Evolutionary conservation across 1,140 invertebrate species (phyloP), one percentile per base, ranked within the genome.

Genomic region (Hypothenemus hampei): DNA sequence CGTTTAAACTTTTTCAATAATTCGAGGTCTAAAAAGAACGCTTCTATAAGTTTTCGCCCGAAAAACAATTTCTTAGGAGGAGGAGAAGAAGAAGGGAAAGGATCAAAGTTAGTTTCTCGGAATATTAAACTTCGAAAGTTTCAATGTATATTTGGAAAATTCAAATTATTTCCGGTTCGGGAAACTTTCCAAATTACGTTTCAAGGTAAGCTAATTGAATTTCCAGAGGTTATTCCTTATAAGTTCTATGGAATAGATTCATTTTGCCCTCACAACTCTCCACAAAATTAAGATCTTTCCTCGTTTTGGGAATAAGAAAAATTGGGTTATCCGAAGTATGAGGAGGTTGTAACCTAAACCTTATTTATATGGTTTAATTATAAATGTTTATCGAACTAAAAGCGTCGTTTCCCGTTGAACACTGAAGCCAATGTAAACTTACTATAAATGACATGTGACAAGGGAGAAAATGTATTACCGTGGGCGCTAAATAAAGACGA

Each of bases 71-170:
- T 39, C 36, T 36, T 35, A 35, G 47, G 26, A 49, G 33, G 7
- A 49, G 47, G 20, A 24, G 39, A 47, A 35, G 47, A 39, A 49
- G 33, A n/a, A 49, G 47, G 20, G 18, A 49, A 39, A 49, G 36
- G 35, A 49, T 49, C 47, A 49, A 39, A 49, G 33, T 47, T 47
- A 47, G 45, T 49, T 49, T 49, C 47, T 49, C 47, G 47, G 47
- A 49, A 49, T 49, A 49, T 49, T 49, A 49, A 49, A 49, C 47
- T 49, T 49, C 24, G 23, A 13, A 48, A 48, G 45, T 48, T 49
- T 49, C 47, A 15, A 35, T 37, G 47, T 49, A 35, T 49, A 49
- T 49, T 39, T 49, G 47, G 47, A 49, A 49, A 49, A 49, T 49
- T 49, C 24, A 39, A 49, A 49, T 49, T 49, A 49, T 49, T 49